Percentiles rank a stretch among this genome's conserved stretches.
Evolutionary conservation across 2,797 vertebrate species (phyloP).

Genomic region (Tachyglossus aculeatus): DNA sequence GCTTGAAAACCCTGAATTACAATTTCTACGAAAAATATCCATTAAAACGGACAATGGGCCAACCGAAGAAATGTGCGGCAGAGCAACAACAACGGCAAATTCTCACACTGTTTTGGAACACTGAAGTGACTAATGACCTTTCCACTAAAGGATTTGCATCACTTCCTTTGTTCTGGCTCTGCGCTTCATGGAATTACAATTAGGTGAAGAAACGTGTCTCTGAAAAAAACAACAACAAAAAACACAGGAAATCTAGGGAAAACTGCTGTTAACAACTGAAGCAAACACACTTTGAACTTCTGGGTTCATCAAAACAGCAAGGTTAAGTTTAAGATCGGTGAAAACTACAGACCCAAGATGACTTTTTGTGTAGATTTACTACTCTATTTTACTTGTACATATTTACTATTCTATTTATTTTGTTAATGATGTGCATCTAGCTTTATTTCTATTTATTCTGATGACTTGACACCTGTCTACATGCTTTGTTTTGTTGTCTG

Average conservation of each 20-base stretch:
- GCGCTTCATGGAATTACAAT: conserved; percentile 39
- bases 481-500: no score
- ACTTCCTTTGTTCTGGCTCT: conserved; percentile 43
- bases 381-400: no score
- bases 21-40: conserved; percentile 30
- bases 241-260: conserved; percentile 30
- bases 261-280: conserved; percentile 8
- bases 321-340: conserved; percentile 10
- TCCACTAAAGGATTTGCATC: conserved; percentile 29
- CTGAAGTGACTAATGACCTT: conserved; percentile 39
- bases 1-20: no score
- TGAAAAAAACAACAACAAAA: conserved; percentile 5
- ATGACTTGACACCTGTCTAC: no score
- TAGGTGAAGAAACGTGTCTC: conserved; percentile 41
- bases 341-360: no score
- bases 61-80: conserved; percentile 24
- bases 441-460: no score
- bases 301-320: conserved; percentile 22
- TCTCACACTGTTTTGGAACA: neutral
- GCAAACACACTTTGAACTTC: conserved; percentile 20
- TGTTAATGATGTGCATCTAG: no score
- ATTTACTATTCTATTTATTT: no score
- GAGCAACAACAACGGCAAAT: neutral
- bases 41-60: neutral
- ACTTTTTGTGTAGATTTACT: no score